Conservation (phyloP, 2,797 vertebrate genomes). For the Tachyglossus aculeatus region DNA sequence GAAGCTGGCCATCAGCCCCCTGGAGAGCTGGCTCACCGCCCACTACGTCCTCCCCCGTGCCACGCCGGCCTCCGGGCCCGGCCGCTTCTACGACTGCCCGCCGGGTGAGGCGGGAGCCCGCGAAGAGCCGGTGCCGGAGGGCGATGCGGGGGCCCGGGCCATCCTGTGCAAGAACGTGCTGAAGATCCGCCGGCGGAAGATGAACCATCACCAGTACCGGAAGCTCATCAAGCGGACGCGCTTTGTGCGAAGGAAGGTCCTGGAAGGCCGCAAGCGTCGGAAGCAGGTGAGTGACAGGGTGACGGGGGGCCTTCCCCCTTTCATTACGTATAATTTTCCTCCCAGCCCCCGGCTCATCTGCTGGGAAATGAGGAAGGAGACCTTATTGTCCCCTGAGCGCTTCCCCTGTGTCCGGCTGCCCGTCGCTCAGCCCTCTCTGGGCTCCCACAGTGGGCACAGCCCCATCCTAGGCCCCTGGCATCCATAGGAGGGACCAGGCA, state of each 20-base stretch:
- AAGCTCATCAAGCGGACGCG: slow-evolving; percentile 88
- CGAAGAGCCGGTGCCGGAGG: not conserved
- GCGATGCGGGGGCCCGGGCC: not conserved
- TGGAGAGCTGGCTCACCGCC: slow-evolving; percentile 92
- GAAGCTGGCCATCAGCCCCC: slow-evolving; percentile 88
- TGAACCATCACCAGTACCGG: slow-evolving; percentile 92
- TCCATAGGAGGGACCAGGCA: too few species aligned
- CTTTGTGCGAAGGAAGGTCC: slow-evolving; percentile 80
- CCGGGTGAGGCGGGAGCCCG: slow-evolving; percentile 37
- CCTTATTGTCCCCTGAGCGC: too few species aligned
- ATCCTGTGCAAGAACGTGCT: slow-evolving; percentile 88
- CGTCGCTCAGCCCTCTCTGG: too few species aligned
- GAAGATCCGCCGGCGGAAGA: slow-evolving; percentile 90
- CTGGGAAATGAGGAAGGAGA: too few species aligned
- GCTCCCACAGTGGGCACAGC: too few species aligned
- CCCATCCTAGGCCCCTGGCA: too few species aligned
- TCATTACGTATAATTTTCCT: too few species aligned
- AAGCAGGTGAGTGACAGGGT: slow-evolving; percentile 83
- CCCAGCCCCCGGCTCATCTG: too few species aligned
- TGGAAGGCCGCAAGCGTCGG: slow-evolving; percentile 75
- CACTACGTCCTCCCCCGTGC: slow-evolving; percentile 81
- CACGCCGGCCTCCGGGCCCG: slow-evolving; percentile 23
- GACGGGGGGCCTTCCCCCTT: not conserved
- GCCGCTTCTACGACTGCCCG: slow-evolving; percentile 46
- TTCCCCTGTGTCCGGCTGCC: too few species aligned